phyloP scores from a whole-genome alignment of 2,113 vertebrate species.

The Nerophis lumbriciformis region DNA sequence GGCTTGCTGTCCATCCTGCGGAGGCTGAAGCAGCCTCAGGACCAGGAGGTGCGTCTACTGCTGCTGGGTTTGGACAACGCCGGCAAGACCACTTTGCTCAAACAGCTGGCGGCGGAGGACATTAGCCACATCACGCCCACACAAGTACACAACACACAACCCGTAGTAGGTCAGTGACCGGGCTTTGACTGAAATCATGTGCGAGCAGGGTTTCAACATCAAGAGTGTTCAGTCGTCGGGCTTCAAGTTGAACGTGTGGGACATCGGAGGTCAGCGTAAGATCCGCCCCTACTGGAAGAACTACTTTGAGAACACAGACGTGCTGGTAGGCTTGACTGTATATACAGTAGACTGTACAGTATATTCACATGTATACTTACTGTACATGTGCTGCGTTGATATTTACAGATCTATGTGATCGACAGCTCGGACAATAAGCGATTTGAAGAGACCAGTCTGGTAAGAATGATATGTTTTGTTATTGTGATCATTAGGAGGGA shows the following conservation, averaged over 20 bases:
- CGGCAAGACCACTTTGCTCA: constrained; percentile 93
- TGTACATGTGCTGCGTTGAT: not conserved
- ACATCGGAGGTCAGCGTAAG: constrained; percentile 97
- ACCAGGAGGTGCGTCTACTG: constrained; percentile 96
- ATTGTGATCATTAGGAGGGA: too few relatives aligned
- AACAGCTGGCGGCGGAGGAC: constrained; percentile 95
- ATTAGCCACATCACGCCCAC: constrained; percentile 98
- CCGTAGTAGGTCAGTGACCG: not conserved
- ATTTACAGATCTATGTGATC: constrained; percentile 91
- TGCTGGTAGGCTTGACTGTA: constrained; percentile 73
- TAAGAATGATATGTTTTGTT: constrained; percentile 42
- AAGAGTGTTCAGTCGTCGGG: constrained; percentile 98
- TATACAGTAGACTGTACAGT: not conserved
- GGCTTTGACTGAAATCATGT: not conserved
- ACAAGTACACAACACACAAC: constrained; percentile 72
- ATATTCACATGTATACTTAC: not conserved
- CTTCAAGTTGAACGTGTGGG: constrained; percentile 97
- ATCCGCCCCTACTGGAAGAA: constrained; percentile 98
- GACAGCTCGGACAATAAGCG: constrained; percentile 98
- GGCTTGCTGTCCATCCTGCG: constrained; percentile 95
- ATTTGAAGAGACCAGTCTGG: constrained; percentile 98
- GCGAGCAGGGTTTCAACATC: constrained; percentile 90
- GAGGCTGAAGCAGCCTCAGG: constrained; percentile 92
- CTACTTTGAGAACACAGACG: constrained; percentile 99
- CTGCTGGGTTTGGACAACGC: constrained; percentile 96